Conservation (phyloP, 2,888 invertebrate species). For the Philereme vetulata region DNA sequence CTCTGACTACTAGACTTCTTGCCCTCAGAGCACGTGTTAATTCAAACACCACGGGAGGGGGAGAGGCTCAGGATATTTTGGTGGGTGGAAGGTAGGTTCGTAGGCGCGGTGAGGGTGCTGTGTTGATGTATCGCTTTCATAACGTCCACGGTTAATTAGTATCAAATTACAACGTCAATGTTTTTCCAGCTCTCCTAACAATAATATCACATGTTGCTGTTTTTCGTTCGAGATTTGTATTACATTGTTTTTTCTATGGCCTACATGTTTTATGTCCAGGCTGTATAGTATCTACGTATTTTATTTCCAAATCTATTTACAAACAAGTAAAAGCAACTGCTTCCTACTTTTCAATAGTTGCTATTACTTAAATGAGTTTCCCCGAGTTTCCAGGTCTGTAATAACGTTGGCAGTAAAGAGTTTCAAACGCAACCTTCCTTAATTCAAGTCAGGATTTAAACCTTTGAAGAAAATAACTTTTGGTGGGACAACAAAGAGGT, state of each 20-base stretch:
- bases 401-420: slow-evolving; percentile 59
- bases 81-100: slow-evolving; percentile 59
- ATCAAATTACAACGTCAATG: slow-evolving; percentile 74
- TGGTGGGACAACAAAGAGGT: slow-evolving; percentile 73
- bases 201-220: slow-evolving; percentile 17
- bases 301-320: slow-evolving; percentile 1
- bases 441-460: slow-evolving; percentile 79
- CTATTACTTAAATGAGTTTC: slow-evolving; percentile 47
- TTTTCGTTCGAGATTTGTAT: slow-evolving; percentile 6
- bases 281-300: not conserved
- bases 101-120: slow-evolving; percentile 65
- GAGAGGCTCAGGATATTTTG: slow-evolving; percentile 48
- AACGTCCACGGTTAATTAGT: slow-evolving; percentile 76
- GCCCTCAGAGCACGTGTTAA: slow-evolving; percentile 33
- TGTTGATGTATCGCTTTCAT: slow-evolving; percentile 77
- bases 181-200: slow-evolving; percentile 52
- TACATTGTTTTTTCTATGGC: not conserved
- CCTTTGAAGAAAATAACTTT: slow-evolving; percentile 76
- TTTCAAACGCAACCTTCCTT: slow-evolving; percentile 65
- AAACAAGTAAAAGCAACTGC: slow-evolving; percentile 6
- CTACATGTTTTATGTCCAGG: not conserved
- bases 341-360: slow-evolving; percentile 24
- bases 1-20: slow-evolving; percentile 37
- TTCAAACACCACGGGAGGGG: slow-evolving; percentile 35
- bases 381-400: slow-evolving; percentile 48